Evolutionary conservation across 2,888 invertebrate genomes (phyloP), one percentile per base, ranked within the genome.

Genomic region (Calliphora vomitoria): DNA sequence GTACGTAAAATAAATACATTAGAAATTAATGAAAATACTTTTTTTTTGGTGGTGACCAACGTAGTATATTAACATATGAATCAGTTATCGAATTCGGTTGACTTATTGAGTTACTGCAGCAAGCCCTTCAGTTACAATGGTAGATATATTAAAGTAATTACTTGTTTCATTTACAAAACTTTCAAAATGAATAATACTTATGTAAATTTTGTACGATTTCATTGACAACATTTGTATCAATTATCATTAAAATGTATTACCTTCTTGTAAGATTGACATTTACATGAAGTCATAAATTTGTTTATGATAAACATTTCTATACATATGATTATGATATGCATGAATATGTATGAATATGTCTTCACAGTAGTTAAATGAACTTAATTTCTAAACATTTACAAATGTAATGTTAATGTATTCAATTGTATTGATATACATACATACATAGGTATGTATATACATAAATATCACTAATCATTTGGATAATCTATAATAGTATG

Each of bases 201-300:
- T 50, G 50, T 50, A 4, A 6, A 50, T 62, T 74, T 66, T 41
- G 6, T 10, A 20, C 20, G 18, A n/a, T 47, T 31, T 50, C 11
- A 53, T 6, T 53, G 8, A 18, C 18, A 71, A 53, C 5, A 53
- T 64, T 53, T 71, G 53, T 69, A 31, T n/a, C 41, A 71, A 53
- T 18, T 38, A 35, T 18, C 11, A 53, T 38, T 71, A 38, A 71
- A 50, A 18, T 53, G 4, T 38, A 53, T 71, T 31, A 38, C 38
- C 18, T 35, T 53, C 53, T 35, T 53, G 71, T 53, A 35, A 71
- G 71, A 71, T 38, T 71, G 71, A 38, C 71, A 38, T 71, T 53
- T 53, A 71, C 53, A 71, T 71, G 38, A 71, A 38, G 53, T 71
- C 35, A 53, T 71, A 35, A 71, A 71, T 71, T 53, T 18, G 4